Percentiles rank a stretch among this genome's conserved stretches.
These are phyloP conservation scores for Frankliniella intonsa DNA, from an alignment of 2,888 invertebrate species.

Conservation along the genomic window DNA sequence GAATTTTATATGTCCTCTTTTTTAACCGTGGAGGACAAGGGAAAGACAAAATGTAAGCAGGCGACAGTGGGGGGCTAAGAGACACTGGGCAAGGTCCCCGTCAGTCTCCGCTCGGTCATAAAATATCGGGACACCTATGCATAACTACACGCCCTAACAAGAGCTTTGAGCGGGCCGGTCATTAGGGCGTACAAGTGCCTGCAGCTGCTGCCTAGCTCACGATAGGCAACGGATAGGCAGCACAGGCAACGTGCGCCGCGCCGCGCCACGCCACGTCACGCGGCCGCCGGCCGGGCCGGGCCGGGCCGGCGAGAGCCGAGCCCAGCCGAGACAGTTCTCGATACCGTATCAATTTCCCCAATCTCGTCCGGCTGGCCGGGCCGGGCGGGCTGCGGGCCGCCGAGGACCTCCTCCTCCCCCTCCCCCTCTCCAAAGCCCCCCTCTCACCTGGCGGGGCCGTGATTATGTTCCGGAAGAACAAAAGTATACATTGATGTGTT, in stretches of 20 bases:
- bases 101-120: background rate
- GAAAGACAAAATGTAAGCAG: too few relatives aligned
- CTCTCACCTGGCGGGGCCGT: background rate
- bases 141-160: conserved; percentile 25
- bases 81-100: background rate
- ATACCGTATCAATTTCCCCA: conserved; percentile 26
- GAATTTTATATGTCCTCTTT: background rate
- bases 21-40: background rate
- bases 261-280: background rate
- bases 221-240: background rate
- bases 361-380: background rate
- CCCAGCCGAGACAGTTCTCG: conserved; percentile 10
- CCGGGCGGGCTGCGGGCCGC: too few relatives aligned
- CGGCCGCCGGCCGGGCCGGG: background rate
- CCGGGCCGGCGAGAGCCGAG: background rate
- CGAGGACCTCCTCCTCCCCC: too few relatives aligned
- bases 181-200: conserved; percentile 14
- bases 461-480: conserved; percentile 25
- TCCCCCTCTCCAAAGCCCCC: background rate
- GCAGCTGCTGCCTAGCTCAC: background rate
- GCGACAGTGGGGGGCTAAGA: too few relatives aligned
- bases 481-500: conserved; percentile 27
- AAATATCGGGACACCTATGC: conserved; percentile 26
- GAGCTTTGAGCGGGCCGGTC: background rate
- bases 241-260: background rate